Evolutionary conservation across 2,797 vertebrate species (phyloP).

Genomic region (Anisognathus igniventris): DNA sequence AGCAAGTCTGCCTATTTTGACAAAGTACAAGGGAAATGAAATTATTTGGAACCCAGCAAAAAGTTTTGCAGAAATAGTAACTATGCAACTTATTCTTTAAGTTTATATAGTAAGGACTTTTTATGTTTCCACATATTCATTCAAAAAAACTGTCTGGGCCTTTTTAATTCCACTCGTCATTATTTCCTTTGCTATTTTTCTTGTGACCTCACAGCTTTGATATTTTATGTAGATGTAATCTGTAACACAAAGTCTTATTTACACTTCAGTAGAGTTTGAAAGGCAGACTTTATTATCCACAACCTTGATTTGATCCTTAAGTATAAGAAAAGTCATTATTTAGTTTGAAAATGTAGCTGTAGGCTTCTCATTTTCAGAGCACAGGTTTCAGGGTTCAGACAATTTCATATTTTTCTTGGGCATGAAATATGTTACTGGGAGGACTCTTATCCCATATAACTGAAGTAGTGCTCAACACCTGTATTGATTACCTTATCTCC

Average conservation of each 20-base stretch:
- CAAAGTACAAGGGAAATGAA: background rate
- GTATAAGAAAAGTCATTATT: background rate
- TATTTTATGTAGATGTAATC: background rate
- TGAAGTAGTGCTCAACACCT: background rate
- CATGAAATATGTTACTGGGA: background rate
- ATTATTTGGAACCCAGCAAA: background rate
- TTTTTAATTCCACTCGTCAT: background rate
- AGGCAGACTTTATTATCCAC: background rate
- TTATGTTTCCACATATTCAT: background rate
- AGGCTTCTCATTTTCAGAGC: background rate
- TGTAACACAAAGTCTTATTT: background rate
- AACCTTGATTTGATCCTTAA: background rate
- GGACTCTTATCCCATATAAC: background rate
- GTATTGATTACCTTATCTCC: background rate
- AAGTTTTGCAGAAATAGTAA: background rate
- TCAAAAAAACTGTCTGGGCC: background rate
- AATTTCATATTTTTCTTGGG: background rate
- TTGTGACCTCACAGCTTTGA: background rate
- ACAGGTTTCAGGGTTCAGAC: background rate
- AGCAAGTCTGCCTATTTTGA: background rate
- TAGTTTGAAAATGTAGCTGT: background rate
- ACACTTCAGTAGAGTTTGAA: background rate
- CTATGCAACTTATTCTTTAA: background rate
- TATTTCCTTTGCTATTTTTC: background rate
- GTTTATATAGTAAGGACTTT: background rate